phyloP scores from a whole-genome alignment of 2,797 vertebrate species.

The Clarias fuscus region DNA sequence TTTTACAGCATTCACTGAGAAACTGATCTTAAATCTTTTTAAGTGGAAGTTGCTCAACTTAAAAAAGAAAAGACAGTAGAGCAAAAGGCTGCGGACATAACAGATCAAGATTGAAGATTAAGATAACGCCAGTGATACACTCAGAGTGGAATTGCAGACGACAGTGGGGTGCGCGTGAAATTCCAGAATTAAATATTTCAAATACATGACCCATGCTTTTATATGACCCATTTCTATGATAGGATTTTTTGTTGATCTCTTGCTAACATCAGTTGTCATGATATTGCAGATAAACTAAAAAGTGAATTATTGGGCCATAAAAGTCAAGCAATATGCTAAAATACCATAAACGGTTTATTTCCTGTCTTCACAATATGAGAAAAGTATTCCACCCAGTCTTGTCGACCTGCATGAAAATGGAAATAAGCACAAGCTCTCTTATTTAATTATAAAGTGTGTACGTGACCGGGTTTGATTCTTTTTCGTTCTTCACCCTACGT shows the following conservation, averaged over 20 bases:
- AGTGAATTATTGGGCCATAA: slow-evolving; percentile 64
- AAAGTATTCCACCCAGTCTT: neutral
- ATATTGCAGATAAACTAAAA: slow-evolving; percentile 62
- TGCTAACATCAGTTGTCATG: neutral
- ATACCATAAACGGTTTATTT: neutral
- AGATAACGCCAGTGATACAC: neutral
- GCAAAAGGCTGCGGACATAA: neutral
- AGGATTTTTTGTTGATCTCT: neutral
- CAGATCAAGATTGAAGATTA: neutral
- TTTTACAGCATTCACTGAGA: neutral
- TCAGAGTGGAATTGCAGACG: neutral
- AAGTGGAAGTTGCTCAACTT: neutral
- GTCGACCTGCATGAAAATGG: neutral
- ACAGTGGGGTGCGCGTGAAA: neutral
- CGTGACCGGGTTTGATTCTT: neutral
- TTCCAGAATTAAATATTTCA: neutral
- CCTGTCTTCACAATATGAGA: neutral
- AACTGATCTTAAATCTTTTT: neutral
- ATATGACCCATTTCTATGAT: neutral
- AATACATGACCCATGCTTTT: neutral
- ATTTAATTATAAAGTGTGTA: neutral
- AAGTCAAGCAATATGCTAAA: slow-evolving; percentile 49
- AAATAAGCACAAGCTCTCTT: neutral
- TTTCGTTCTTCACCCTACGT: neutral
- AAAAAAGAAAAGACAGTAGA: neutral